Evolutionary conservation across 2,113 vertebrate genomes (phyloP).

Genomic region (Panthera uncia): DNA sequence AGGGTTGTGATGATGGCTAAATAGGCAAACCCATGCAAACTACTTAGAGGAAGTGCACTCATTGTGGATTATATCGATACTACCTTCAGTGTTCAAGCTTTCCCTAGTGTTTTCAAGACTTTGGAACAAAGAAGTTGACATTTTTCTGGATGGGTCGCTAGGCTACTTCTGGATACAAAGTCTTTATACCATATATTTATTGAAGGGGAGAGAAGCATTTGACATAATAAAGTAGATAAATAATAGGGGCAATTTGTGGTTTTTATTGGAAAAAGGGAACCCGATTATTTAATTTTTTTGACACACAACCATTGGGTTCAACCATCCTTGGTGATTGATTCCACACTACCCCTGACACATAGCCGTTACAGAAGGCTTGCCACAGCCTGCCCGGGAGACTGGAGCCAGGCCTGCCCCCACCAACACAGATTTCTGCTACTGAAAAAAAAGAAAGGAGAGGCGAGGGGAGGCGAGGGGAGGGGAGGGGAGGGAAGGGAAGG

Average conservation of each 20-base stretch:
- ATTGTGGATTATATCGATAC: not conserved
- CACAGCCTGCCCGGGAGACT: not conserved
- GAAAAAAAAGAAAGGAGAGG: not conserved
- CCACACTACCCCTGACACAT: not conserved
- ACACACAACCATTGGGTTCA: not conserved
- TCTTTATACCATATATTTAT: not conserved
- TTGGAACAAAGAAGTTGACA: not conserved
- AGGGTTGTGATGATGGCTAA: not conserved
- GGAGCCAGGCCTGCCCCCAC: not conserved
- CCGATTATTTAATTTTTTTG: not conserved
- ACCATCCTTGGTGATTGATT: not conserved
- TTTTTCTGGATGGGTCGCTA: not conserved
- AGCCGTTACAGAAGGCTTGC: not conserved
- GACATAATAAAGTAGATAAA: not conserved
- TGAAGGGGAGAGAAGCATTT: not conserved
- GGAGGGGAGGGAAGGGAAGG: too few relatives aligned
- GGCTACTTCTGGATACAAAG: not conserved
- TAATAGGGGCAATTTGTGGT: not conserved
- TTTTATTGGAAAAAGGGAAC: not conserved
- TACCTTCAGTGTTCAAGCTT: not conserved
- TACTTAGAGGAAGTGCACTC: not conserved
- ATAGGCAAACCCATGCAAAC: not conserved
- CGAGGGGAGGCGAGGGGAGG: too few relatives aligned
- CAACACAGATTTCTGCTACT: not conserved
- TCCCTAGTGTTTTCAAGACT: conserved; percentile 16